These are phyloP conservation scores for Gracilinanus agilis DNA, from an alignment of 2,113 vertebrate genomes.

Conservation along the genomic window DNA sequence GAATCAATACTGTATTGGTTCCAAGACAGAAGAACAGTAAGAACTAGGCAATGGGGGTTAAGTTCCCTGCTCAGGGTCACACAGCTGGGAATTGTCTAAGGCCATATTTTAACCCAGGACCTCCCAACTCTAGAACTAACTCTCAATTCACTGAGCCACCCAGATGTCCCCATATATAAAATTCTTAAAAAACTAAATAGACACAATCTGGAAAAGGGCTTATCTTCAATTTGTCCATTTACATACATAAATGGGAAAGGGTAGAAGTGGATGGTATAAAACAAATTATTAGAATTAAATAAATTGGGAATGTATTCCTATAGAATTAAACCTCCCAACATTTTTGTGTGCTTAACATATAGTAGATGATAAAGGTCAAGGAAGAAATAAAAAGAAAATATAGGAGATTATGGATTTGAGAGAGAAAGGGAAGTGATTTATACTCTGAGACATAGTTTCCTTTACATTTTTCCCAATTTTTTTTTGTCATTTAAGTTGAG, in stretches of 20 bases:
- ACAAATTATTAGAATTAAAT: constrained; percentile 34
- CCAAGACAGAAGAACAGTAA: too few species aligned
- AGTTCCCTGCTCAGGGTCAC: too few species aligned
- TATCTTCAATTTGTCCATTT: neutral
- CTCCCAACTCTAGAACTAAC: too few species aligned
- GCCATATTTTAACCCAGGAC: too few species aligned
- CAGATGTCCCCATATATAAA: too few species aligned
- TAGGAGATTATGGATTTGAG: neutral
- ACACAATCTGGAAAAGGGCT: neutral
- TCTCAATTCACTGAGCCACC: too few species aligned
- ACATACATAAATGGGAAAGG: neutral
- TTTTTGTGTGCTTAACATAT: too few species aligned
- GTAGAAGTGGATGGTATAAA: constrained; percentile 50
- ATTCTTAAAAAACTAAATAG: neutral
- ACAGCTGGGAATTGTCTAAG: too few species aligned
- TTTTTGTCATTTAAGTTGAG: neutral
- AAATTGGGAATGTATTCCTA: constrained; percentile 58
- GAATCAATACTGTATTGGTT: too few species aligned
- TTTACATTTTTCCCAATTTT: neutral
- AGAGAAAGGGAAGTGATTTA: neutral
- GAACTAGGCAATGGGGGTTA: too few species aligned
- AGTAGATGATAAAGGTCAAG: neutral
- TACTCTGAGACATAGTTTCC: neutral
- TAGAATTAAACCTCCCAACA: neutral
- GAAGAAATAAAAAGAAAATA: neutral